Evolutionary conservation across 2,797 vertebrate species (phyloP), one percentile per base, ranked within the genome.

Genomic region (Discoglossus pictus): DNA sequence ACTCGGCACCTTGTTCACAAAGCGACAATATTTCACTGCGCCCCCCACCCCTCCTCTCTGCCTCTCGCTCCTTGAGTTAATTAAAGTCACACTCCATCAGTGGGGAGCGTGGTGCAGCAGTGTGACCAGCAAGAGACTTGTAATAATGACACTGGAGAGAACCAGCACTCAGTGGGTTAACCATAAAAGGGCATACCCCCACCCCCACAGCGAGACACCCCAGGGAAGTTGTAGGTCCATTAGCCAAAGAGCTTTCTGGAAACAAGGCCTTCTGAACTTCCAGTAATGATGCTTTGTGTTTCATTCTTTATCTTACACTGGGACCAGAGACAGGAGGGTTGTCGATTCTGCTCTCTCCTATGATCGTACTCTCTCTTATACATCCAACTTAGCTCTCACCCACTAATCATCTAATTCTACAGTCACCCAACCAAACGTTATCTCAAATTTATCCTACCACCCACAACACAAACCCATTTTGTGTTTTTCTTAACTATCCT

Each of bases 81-180:
- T 61, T 68, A 68, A 69, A 69, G 58, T 69, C 58, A 61, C 58
- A 69, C 48, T 69, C 66, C 56, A 69, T 61, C 66, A 69, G 40
- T 55, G 50, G 58, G 58, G 58, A 15, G 60, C 48, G 40, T 31
- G 58, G 31, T 18, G 58, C 48, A n/a, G 58, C 58, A 31, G 31
- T 36, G 20, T 61, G 66, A 69, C 62, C 27, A 68, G 58, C 48
- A 54, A 54, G 40, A 69, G 43, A 54, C 35, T 47, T 48, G 48
- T 40, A 61, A 25, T 61, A 55, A 46, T 69, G 58, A 69, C 58
- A 48, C 36, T 13, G 17, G 13, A 40, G 21, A 10, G 48, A 15
- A 27, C 24, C 23, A 38, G 58, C 48, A 53, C 48, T 35, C 43
- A 21, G 13, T 15, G 44, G 48, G 56, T 61, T 61, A 68, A 68